Percentiles rank a stretch among this genome's conserved stretches.
Conservation (phyloP, 2,113 vertebrate species). For the Tupaia tana region DNA sequence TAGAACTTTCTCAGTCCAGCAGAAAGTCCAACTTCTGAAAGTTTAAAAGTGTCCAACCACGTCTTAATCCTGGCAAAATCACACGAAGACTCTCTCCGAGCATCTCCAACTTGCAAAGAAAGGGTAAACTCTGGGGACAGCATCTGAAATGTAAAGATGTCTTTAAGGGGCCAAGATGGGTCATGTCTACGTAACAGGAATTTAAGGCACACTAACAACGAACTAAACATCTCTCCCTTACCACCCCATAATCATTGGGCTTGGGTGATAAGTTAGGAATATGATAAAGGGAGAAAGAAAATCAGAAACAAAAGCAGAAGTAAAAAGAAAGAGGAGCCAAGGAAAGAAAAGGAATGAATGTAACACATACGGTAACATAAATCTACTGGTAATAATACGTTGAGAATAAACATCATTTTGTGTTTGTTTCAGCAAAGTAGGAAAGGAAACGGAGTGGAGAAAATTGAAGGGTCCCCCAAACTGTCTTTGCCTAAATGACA, state of each 20-base stretch:
- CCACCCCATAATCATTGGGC: neutral
- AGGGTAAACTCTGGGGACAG: neutral
- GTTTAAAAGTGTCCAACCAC: neutral
- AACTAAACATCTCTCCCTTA: neutral
- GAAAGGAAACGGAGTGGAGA: neutral
- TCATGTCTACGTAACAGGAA: neutral
- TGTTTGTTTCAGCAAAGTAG: neutral
- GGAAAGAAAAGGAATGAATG: neutral
- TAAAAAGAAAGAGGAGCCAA: neutral
- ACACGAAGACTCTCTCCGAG: neutral
- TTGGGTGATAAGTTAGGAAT: neutral
- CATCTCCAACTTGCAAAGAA: neutral
- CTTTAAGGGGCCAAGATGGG: neutral
- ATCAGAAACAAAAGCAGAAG: neutral
- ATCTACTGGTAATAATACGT: neutral
- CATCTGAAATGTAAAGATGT: neutral
- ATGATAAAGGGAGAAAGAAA: neutral
- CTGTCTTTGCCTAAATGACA: neutral
- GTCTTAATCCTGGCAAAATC: neutral
- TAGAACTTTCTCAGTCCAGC: neutral
- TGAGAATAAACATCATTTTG: neutral
- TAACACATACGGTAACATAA: neutral
- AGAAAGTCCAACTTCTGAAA: neutral
- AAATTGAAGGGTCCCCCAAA: neutral
- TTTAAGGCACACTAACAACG: neutral